Base-by-base conservation (phyloP, 2,888 invertebrate genomes). In the Chymomyza procnemis region DNA sequence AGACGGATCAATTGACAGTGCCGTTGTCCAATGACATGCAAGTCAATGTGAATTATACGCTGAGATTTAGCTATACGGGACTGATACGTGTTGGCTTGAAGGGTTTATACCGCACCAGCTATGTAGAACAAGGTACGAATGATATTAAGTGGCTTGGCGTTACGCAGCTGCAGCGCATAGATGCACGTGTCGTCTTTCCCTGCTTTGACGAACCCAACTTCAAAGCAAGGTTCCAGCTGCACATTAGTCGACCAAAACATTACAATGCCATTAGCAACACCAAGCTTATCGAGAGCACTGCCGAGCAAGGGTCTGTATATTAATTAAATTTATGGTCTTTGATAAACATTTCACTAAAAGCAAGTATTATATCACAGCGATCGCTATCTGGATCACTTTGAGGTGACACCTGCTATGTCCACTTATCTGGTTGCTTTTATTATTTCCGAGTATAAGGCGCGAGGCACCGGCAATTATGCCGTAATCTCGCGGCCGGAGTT, bases 401-500 rank as follows among this genome's bases (percentile, higher is more conserved):
- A 76, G 4, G 74, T 69, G 12, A 93, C 94, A 0, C 90, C 92
- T 0, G 88, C 91, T 8, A 96, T 96, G 96, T 95, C 96, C 2
- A 93, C 95, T 0, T 97, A 97, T 85, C 92, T 97, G 1, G 91
- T 96, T n/a, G 97, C 97, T 0, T 96, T 96, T 88, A 92, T 96
- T 2, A 93, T 97, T 2, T 93, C 93, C 0, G 91, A 92, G 75
- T 93, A 93, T 67, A 79, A 66, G 21, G 74, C 76, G 8, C 84
- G 84, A 1, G 85, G 84, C 2, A 64, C 75, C 66, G 18, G 9
- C 4, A 76, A 84, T 0, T 73, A 73, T 18, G 73, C 94, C 0
- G 92, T 97, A 0, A 95, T 94, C 90, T 93, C 95, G 0, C 93
- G 95, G 55, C 92, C 93, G 1, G 94, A 95, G 55, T 94, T 93